A percentile compares a stretch with the other conserved stretches of the same genome.
These are phyloP conservation scores for Symphodus melops DNA, from an alignment of 2,113 vertebrate species.

Conservation along the genomic window DNA sequence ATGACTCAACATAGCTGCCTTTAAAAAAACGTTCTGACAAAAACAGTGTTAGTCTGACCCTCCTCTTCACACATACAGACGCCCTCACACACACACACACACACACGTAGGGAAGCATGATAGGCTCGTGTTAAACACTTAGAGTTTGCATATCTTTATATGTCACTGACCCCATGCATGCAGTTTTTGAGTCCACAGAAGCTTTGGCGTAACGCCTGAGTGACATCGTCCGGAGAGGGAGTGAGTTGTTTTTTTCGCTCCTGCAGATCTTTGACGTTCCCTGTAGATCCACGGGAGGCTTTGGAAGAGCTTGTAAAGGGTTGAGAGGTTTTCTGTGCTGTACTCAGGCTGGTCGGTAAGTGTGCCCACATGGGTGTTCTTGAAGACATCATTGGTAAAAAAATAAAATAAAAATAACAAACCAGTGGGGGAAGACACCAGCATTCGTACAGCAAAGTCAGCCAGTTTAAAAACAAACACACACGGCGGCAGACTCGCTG, in stretches of 20 bases:
- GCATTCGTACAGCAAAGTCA: neutral
- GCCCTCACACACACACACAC: neutral
- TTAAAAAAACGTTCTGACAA: conserved; percentile 19
- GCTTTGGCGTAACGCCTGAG: conserved; percentile 27
- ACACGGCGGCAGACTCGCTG: neutral
- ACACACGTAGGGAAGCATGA: conserved; percentile 31
- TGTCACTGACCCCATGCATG: conserved; percentile 24
- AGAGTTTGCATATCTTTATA: conserved; percentile 59
- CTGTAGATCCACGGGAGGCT: conserved; percentile 28
- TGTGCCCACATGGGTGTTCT: neutral
- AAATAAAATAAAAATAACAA: too few species aligned
- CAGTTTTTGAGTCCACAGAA: conserved; percentile 16
- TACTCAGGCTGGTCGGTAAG: neutral
- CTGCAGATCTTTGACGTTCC: neutral
- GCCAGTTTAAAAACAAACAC: neutral
- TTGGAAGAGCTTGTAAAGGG: conserved; percentile 45
- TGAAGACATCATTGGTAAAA: neutral
- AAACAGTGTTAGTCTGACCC: conserved; percentile 6
- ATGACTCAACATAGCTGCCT: conserved; percentile 66
- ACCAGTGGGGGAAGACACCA: neutral
- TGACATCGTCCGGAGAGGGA: conserved; percentile 10
- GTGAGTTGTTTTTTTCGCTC: neutral
- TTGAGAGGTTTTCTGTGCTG: conserved; percentile 1
- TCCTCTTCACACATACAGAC: neutral
- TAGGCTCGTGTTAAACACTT: conserved; percentile 44